phyloP scores from a whole-genome alignment of 2,113 vertebrate genomes.

The Dromiciops gliroides region DNA sequence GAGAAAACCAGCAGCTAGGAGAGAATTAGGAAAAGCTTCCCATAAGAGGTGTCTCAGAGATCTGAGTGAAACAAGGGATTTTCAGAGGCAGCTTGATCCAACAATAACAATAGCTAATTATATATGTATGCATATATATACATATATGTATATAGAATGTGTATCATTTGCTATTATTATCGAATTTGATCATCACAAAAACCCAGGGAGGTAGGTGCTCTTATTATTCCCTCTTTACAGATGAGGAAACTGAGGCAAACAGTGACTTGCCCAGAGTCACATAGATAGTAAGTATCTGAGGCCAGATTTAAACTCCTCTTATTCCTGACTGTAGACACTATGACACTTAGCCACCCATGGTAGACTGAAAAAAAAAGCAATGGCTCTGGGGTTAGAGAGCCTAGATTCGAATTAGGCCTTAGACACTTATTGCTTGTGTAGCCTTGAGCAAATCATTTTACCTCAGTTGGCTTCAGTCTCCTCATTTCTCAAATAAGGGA shows the following conservation, averaged over 20 bases:
- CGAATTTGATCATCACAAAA: background rate
- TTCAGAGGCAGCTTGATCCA: background rate
- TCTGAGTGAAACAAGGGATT: background rate
- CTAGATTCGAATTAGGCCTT: background rate
- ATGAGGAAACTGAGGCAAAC: background rate
- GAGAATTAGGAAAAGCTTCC: background rate
- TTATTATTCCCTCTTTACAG: background rate
- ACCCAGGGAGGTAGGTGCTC: background rate
- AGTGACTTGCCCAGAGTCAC: background rate
- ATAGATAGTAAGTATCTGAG: background rate
- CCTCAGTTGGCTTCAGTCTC: background rate
- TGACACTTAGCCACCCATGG: background rate
- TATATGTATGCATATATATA: no score
- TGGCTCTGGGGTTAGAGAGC: background rate
- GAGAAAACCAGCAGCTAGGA: background rate
- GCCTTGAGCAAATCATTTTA: background rate
- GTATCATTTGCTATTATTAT: background rate
- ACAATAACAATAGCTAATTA: background rate
- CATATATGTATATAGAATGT: background rate
- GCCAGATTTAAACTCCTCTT: background rate
- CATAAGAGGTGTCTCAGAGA: background rate
- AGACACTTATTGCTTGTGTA: background rate
- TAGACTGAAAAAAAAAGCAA: background rate
- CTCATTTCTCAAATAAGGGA: background rate
- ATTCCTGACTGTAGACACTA: background rate